Percentiles rank a stretch among this genome's conserved stretches.
Conservation (phyloP, 53 echinoderm and acorn worm species). For the Holothuria leucospilota region DNA sequence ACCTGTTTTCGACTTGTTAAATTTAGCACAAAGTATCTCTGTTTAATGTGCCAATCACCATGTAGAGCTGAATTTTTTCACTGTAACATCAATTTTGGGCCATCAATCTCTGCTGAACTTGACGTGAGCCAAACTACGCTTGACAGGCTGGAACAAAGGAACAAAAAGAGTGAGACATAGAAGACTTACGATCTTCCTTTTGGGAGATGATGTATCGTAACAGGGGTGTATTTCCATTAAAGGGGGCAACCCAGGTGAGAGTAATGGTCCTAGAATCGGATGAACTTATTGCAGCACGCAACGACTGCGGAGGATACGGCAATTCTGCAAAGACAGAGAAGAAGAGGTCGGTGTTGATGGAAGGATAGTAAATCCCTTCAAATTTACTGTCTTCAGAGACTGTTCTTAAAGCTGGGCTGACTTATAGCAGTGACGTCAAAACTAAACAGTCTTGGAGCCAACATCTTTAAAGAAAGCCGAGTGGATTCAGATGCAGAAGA, state of each 20-base stretch:
- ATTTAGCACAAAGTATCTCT: neutral
- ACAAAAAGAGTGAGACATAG: neutral
- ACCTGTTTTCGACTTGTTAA: too few relatives aligned
- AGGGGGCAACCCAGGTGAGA: constrained; percentile 79
- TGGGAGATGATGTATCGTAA: constrained; percentile 90
- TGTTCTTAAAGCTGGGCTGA: too few relatives aligned
- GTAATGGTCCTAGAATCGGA: constrained; percentile 74
- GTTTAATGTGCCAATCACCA: constrained; percentile 3
- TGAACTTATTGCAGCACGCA: constrained; percentile 60
- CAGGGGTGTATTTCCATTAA: constrained; percentile 88
- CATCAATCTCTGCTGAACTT: constrained; percentile 26
- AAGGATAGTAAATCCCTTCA: neutral
- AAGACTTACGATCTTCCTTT: constrained; percentile 89
- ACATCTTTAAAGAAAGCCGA: too few relatives aligned
- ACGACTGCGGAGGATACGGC: constrained; percentile 73
- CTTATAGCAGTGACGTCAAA: too few relatives aligned
- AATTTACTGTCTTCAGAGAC: too few relatives aligned
- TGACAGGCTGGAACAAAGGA: neutral
- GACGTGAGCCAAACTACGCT: constrained; percentile 21
- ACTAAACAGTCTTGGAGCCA: too few relatives aligned
- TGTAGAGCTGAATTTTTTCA: too few relatives aligned
- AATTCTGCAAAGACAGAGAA: constrained; percentile 64
- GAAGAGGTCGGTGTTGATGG: neutral
- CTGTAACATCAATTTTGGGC: too few relatives aligned
- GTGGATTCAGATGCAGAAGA: too few relatives aligned